Base-by-base conservation (phyloP, 2,888 invertebrate genomes). In the Mesodorylaimus sp. region DNA sequence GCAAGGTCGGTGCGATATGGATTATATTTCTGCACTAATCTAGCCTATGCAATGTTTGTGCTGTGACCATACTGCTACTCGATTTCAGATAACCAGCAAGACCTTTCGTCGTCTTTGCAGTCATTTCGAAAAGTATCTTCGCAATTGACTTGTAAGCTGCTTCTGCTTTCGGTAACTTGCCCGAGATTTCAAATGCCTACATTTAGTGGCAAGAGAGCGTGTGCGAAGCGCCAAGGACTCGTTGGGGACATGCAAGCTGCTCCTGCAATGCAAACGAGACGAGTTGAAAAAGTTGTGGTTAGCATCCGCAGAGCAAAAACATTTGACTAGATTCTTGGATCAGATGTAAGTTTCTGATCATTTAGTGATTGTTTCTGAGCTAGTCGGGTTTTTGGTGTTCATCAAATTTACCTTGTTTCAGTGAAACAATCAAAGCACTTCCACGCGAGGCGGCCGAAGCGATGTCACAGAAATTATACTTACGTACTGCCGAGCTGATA, bases 291-390 rank as follows among this genome's bases (percentile, higher is more conserved):
- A 87, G 56, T 74, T 95, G 50, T 95, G 93, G 89, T 75, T 84
- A 3, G 91, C 93, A 67, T 86, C 88, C 1, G 77, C 93, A n/a
- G 88, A 95, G 62, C 89, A 93, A 63, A 86, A 87, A 64, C 81
- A 88, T 64, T 83, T 87, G 51, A 68, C 89, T 39, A 77, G 82
- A 57, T 77, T 91, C 70, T 70, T 93, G 41, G 83, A 88, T 59
- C 83, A 89, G 70, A 86, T 91, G 83, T 83, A 68, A 73, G 76
- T 69, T 53, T 29, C 39, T n/a, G n/a, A n/a, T n/a, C n/a, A n/a
- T n/a, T 13, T 2, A 42, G 3, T 32, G 39, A 13, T 13, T 3
- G 13, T 2, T 39, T 24, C n/a, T n/a, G n/a, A n/a, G n/a, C n/a
- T n/a, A n/a, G n/a, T n/a, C n/a, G n/a, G n/a, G n/a, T n/a, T n/a